Percentiles rank a stretch among this genome's conserved stretches.
Evolutionary conservation across 2,797 vertebrate species (phyloP).

Genomic region (Manis pentadactyla): DNA sequence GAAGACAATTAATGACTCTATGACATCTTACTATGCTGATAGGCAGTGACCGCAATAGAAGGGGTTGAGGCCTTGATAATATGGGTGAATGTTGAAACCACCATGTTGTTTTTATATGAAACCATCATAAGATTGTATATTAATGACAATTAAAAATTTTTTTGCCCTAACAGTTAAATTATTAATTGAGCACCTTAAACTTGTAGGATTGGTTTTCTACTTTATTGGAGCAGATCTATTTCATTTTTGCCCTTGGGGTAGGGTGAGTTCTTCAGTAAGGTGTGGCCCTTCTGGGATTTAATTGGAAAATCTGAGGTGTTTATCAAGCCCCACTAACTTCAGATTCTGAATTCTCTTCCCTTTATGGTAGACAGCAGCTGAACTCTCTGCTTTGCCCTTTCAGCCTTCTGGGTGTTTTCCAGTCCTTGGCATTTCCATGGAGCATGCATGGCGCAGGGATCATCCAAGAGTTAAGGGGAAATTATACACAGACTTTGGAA

Average conservation of each 20-base stretch:
- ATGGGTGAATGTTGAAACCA: too few species aligned
- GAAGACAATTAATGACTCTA: too few species aligned
- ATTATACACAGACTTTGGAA: neutral
- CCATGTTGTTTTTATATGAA: too few species aligned
- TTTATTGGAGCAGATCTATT: neutral
- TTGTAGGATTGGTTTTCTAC: neutral
- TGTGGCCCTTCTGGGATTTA: neutral
- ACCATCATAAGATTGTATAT: too few species aligned
- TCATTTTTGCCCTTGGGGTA: neutral
- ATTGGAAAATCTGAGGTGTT: neutral
- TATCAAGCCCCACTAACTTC: neutral
- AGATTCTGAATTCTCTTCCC: too few species aligned
- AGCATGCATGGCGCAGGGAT: neutral
- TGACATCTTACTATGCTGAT: too few species aligned
- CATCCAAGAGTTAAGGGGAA: neutral
- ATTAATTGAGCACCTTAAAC: neutral
- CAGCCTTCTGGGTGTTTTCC: neutral
- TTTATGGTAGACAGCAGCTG: neutral
- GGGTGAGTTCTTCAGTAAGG: neutral
- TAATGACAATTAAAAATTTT: too few species aligned
- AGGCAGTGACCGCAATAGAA: too few species aligned
- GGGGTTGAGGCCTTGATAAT: too few species aligned
- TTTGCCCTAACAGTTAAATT: neutral
- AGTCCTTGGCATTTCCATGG: neutral
- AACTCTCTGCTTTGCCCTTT: neutral